These are phyloP conservation scores for Ethmia dodecea DNA, from an alignment of 2,888 invertebrate species.

Conservation along the genomic window DNA sequence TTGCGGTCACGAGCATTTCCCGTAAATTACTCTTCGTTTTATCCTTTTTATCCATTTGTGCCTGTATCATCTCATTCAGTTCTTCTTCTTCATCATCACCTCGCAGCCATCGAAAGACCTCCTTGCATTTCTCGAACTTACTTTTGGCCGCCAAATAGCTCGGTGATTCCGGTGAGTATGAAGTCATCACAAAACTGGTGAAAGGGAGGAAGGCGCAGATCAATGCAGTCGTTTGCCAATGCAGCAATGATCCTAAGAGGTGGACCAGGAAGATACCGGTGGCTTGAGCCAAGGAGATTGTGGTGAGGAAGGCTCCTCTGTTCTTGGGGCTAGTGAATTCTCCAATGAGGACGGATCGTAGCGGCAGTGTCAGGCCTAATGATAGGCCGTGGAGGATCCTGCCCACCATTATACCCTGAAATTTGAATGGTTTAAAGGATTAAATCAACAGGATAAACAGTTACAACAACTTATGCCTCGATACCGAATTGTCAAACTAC, in stretches of 20 bases:
- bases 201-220: constrained; percentile 60
- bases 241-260: constrained; percentile 74
- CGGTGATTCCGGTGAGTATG: constrained; percentile 78
- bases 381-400: constrained; percentile 47
- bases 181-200: constrained; percentile 53
- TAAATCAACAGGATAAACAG: too few relatives aligned
- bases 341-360: constrained; percentile 69
- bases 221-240: constrained; percentile 75
- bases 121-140: constrained; percentile 68
- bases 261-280: constrained; percentile 80
- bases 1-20: constrained; percentile 27
- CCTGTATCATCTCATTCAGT: constrained; percentile 48
- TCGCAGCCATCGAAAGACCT: constrained; percentile 75
- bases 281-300: constrained; percentile 76
- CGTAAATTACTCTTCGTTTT: constrained; percentile 10
- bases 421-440: too few relatives aligned
- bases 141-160: constrained; percentile 79
- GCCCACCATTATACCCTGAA: constrained; percentile 17
- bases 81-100: constrained; percentile 65
- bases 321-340: constrained; percentile 78
- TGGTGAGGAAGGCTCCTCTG: constrained; percentile 78
- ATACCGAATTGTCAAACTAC: too few relatives aligned
- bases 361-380: constrained; percentile 66
- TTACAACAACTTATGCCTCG: too few relatives aligned
- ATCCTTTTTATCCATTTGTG: constrained; percentile 27